phyloP scores from a whole-genome alignment of 2,888 invertebrate genomes.

The Copidosoma aretas region DNA sequence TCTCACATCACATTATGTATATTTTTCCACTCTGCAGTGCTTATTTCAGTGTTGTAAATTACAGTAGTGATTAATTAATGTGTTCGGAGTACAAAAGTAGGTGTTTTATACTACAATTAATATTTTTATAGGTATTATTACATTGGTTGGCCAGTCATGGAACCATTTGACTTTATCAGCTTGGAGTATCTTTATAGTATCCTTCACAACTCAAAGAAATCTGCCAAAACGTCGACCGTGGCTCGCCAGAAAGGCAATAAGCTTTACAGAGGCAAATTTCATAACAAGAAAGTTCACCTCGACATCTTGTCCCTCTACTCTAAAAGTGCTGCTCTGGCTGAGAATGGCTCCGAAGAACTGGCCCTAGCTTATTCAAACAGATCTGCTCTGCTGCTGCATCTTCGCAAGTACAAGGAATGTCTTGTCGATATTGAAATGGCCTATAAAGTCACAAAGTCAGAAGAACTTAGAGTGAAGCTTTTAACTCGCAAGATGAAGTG shows the following conservation, averaged over 20 bases:
- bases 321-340: slow-evolving; percentile 71
- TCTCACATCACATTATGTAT: too few relatives aligned
- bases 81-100: too few relatives aligned
- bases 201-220: too few relatives aligned
- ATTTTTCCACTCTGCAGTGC: too few relatives aligned
- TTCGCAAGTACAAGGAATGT: slow-evolving; percentile 71
- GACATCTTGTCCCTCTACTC: slow-evolving; percentile 66
- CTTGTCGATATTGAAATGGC: slow-evolving; percentile 73
- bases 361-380: slow-evolving; percentile 75
- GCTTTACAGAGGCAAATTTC: slow-evolving; percentile 60
- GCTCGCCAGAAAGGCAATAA: slow-evolving; percentile 69
- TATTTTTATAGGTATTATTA: too few relatives aligned
- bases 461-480: slow-evolving; percentile 68
- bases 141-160: too few relatives aligned
- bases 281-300: slow-evolving; percentile 22
- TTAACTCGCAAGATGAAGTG: slow-evolving; percentile 67
- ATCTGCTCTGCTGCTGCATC: slow-evolving; percentile 74
- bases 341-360: slow-evolving; percentile 66
- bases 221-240: slow-evolving; percentile 63
- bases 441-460: slow-evolving; percentile 68
- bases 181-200: too few relatives aligned
- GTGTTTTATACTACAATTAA: too few relatives aligned
- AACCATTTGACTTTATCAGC: too few relatives aligned
- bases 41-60: too few relatives aligned
- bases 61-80: too few relatives aligned